A percentile compares a stretch with the other conserved stretches of the same genome.
These are phyloP conservation scores for Yponomeuta evonymella DNA, from an alignment of 2,888 invertebrate genomes.

Conservation along the genomic window DNA sequence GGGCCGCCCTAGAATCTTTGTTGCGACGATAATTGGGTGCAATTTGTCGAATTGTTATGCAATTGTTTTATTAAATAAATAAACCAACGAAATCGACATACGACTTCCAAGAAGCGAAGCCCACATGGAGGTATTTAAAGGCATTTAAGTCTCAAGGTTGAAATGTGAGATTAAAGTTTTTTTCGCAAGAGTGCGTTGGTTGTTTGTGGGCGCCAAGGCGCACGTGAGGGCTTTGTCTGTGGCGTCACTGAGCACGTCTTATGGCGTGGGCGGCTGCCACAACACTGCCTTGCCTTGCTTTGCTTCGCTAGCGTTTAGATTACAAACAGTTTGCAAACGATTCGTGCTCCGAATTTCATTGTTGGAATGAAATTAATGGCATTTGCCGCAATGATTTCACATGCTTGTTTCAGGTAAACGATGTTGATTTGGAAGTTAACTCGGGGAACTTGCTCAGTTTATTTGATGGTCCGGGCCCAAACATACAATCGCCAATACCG, in stretches of 20 bases:
- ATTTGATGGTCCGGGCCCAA: too few relatives aligned
- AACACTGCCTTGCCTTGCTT: slow-evolving; percentile 38
- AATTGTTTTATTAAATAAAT: background rate
- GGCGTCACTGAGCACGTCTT: slow-evolving; percentile 48
- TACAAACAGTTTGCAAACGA: background rate
- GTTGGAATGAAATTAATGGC: background rate
- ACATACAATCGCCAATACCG: too few relatives aligned
- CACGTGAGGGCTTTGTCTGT: slow-evolving; percentile 58
- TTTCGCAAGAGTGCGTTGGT: slow-evolving; percentile 69
- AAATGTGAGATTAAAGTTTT: slow-evolving; percentile 58
- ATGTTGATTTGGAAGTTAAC: too few relatives aligned
- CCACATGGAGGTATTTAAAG: slow-evolving; percentile 42
- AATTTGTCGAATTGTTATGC: slow-evolving; percentile 9
- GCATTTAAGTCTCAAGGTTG: slow-evolving; percentile 69
- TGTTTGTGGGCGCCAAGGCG: slow-evolving; percentile 61
- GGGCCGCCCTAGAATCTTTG: slow-evolving; percentile 35
- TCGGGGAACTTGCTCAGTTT: too few relatives aligned
- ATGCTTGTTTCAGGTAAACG: too few relatives aligned
- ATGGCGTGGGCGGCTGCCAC: slow-evolving; percentile 58
- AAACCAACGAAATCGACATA: slow-evolving; percentile 21
- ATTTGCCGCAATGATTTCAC: too few relatives aligned
- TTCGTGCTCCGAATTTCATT: background rate
- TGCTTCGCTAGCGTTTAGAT: background rate
- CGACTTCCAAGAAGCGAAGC: slow-evolving; percentile 34
- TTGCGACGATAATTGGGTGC: slow-evolving; percentile 9